phyloP scores from a whole-genome alignment of 2,797 vertebrate species.

The Muscicapa striata region DNA sequence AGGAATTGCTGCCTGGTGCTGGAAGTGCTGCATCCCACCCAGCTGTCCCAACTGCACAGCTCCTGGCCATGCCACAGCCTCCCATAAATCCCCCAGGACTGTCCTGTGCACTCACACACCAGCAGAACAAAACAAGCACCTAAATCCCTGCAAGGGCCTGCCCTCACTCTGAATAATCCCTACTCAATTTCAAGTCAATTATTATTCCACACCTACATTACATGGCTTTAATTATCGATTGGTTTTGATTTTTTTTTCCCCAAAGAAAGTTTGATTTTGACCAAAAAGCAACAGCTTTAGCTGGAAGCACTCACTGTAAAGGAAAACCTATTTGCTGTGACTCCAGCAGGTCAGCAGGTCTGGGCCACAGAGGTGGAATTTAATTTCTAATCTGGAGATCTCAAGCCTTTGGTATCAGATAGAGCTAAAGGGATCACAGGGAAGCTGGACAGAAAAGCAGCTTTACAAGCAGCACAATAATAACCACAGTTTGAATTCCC shows the following conservation, averaged over 20 bases:
- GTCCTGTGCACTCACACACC: background rate
- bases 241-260: background rate
- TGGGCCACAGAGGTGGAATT: constrained; percentile 13
- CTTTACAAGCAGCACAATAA: background rate
- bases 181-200: background rate
- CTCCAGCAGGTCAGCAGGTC: background rate
- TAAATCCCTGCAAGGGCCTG: background rate
- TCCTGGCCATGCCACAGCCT: background rate
- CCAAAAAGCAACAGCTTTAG: background rate
- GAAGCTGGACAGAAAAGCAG: constrained; percentile 19
- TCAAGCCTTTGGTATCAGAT: constrained; percentile 10
- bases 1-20: background rate
- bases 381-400: constrained; percentile 42
- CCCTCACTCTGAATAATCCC: background rate
- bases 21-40: background rate
- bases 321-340: background rate
- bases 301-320: background rate
- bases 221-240: background rate
- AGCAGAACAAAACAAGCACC: background rate
- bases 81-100: background rate
- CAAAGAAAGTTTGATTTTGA: background rate
- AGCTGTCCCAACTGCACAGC: background rate
- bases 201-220: background rate
- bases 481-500: background rate
- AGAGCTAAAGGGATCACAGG: constrained; percentile 16